Evolutionary conservation across 1,140 invertebrate species (phyloP).

Genomic region (Brachionus rotundiformis): DNA sequence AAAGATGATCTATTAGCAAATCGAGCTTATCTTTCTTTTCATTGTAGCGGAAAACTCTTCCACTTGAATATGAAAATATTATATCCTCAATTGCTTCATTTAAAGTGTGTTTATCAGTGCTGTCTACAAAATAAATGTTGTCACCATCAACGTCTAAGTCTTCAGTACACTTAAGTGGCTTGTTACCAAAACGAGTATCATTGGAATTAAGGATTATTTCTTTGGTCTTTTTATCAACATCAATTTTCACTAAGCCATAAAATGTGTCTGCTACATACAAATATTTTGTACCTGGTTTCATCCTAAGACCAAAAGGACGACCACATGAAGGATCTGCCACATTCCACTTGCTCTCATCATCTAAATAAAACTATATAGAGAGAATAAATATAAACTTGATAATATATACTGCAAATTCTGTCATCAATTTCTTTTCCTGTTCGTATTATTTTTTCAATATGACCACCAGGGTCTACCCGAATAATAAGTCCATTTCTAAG

Average conservation of each 20-base stretch:
- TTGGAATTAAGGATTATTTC: conserved; percentile 23
- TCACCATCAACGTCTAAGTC: conserved; percentile 45
- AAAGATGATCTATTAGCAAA: background rate
- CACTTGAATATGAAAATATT: background rate
- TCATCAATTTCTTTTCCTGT: conserved; percentile 32
- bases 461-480: conserved; percentile 19
- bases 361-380: background rate
- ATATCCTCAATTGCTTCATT: conserved; percentile 35
- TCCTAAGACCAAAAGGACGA: conserved; percentile 39
- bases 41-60: conserved; percentile 42
- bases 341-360: conserved; percentile 8
- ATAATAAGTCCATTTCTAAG: conserved; percentile 25
- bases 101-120: conserved; percentile 11
- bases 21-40: conserved; percentile 31
- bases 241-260: conserved; percentile 34
- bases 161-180: background rate
- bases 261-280: conserved; percentile 41
- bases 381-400: too few relatives aligned
- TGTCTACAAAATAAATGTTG: conserved; percentile 48
- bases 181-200: conserved; percentile 30
- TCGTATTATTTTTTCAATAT: conserved; percentile 18
- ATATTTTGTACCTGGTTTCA: conserved; percentile 17
- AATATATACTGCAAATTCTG: conserved; percentile 8
- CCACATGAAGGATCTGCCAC: conserved; percentile 42
- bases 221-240: conserved; percentile 44